phyloP scores from a whole-genome alignment of 1,140 invertebrate genomes.

The Drosophila murphyi region DNA sequence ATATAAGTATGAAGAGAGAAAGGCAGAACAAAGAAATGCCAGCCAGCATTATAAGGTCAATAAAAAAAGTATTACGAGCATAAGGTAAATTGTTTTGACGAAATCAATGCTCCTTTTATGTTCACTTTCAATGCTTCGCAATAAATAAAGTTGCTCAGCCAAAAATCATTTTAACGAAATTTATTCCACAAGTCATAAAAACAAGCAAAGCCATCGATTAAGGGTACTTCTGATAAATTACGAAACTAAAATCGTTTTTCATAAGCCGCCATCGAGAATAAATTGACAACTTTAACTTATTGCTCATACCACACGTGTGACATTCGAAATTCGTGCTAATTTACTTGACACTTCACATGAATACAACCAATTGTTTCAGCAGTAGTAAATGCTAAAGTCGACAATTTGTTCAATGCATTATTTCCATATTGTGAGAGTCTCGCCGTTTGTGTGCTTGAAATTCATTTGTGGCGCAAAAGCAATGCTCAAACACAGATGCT shows the following conservation, averaged over 20 bases:
- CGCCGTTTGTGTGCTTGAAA: not conserved
- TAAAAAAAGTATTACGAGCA: constrained; percentile 47
- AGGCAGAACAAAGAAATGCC: constrained; percentile 20
- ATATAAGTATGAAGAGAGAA: constrained; percentile 33
- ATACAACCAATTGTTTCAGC: not conserved
- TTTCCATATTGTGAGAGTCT: constrained; percentile 4
- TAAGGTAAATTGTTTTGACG: constrained; percentile 49
- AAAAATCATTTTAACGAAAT: constrained; percentile 32
- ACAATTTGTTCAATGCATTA: not conserved
- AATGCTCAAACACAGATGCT: not conserved
- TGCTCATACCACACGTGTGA: not conserved
- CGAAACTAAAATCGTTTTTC: constrained; percentile 46
- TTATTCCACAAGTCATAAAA: constrained; percentile 22
- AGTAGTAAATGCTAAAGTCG: not conserved
- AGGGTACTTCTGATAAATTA: constrained; percentile 22
- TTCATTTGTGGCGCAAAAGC: constrained; percentile 8
- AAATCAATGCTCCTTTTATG: constrained; percentile 54
- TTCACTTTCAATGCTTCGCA: constrained; percentile 35
- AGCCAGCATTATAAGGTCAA: constrained; percentile 39
- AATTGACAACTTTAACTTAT: constrained; percentile 39
- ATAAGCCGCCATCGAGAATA: constrained; percentile 34
- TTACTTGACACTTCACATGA: not conserved
- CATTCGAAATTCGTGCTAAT: constrained; percentile 24
- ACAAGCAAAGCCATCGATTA: not conserved
- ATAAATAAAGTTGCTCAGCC: constrained; percentile 36